A percentile compares a stretch with the other conserved stretches of the same genome.
These are phyloP conservation scores for Tetragonisca angustula DNA, from an alignment of 2,888 invertebrate species.

Conservation along the genomic window DNA sequence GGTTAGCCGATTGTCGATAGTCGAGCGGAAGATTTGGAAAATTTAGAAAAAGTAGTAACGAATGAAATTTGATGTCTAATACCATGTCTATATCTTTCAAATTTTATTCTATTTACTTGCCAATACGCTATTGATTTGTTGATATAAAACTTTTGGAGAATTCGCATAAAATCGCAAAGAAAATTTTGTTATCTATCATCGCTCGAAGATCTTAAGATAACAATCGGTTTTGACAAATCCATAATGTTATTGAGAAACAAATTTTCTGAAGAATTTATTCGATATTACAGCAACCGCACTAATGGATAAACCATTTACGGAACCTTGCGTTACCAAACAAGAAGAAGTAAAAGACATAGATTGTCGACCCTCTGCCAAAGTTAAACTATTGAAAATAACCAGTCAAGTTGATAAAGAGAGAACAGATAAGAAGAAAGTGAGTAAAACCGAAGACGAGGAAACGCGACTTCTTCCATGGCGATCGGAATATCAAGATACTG, in stretches of 20 bases:
- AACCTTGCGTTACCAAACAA: not conserved
- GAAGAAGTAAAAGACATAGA: conserved; percentile 36
- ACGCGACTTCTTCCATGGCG: conserved; percentile 84
- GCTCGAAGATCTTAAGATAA: no score
- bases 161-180: no score
- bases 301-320: not conserved
- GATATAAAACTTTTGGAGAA: no score
- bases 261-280: not conserved
- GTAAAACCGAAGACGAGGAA: conserved; percentile 32
- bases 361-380: conserved; percentile 48
- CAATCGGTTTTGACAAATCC: no score
- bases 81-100: not conserved
- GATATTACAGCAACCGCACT: not conserved
- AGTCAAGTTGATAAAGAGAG: not conserved
- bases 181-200: not conserved
- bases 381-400: conserved; percentile 25
- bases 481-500: conserved; percentile 88
- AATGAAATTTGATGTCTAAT: no score
- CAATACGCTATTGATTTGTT: not conserved
- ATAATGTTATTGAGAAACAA: not conserved
- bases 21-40: not conserved
- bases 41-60: no score
- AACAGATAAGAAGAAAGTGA: not conserved
- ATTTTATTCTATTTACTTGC: not conserved
- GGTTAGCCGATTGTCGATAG: not conserved